These are phyloP conservation scores for Cheumatopsyche charites DNA, from an alignment of 1,140 invertebrate species.

Conservation along the genomic window DNA sequence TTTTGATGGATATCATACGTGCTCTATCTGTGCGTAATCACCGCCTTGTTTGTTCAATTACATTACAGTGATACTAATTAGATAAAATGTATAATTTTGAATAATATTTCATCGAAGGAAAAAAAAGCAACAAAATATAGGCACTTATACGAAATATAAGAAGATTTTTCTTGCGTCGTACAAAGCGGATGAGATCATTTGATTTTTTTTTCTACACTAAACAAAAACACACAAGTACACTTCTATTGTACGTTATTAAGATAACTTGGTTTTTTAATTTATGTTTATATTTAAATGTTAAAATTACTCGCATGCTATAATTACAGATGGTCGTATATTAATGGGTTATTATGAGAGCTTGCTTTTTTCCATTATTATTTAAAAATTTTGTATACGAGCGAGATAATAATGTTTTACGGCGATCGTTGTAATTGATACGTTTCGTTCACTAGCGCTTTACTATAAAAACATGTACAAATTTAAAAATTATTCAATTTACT, in stretches of 20 bases:
- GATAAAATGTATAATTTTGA: slow-evolving; percentile 2
- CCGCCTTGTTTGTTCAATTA: slow-evolving; percentile 18
- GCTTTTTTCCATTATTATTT: neutral
- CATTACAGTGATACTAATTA: slow-evolving; percentile 15
- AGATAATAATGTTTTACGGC: slow-evolving; percentile 2
- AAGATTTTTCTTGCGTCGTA: neutral
- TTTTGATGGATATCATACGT: too few relatives aligned
- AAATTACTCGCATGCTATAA: slow-evolving; percentile 1
- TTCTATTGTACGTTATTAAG: neutral
- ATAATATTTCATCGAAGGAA: neutral
- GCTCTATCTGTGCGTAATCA: neutral
- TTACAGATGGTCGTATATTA: slow-evolving; percentile 8
- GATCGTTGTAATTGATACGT: neutral
- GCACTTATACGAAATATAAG: too few relatives aligned
- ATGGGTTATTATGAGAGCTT: slow-evolving; percentile 8
- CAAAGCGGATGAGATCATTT: neutral
- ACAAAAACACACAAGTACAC: too few relatives aligned
- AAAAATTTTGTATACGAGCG: slow-evolving; percentile 2
- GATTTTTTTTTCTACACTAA: neutral
- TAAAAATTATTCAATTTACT: too few relatives aligned
- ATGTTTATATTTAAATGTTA: slow-evolving; percentile 14
- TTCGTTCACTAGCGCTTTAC: too few relatives aligned
- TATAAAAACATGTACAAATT: too few relatives aligned
- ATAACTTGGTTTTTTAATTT: slow-evolving; percentile 12
- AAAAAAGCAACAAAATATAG: too few relatives aligned